Conservation (phyloP, 2,888 invertebrate genomes). For the Habroteleia sp. region DNA sequence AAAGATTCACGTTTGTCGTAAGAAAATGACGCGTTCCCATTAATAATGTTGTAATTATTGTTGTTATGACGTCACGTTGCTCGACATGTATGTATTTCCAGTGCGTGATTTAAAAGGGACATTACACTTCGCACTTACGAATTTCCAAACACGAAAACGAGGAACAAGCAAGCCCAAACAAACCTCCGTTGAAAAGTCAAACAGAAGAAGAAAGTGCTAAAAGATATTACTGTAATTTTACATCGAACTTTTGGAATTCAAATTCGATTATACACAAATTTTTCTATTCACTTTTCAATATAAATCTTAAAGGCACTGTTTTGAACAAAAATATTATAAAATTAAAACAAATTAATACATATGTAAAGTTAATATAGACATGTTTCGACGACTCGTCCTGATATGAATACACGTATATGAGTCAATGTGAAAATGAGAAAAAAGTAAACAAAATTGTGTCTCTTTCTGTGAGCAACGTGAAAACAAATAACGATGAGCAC, state of each 20-base stretch:
- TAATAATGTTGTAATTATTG: conserved; percentile 60
- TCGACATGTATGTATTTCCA: conserved; percentile 52
- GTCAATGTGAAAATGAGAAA: conserved; percentile 6
- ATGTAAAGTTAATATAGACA: conserved; percentile 36
- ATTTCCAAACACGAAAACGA: conserved; percentile 2
- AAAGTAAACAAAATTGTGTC: conserved; percentile 30
- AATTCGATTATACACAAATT: conserved; percentile 59
- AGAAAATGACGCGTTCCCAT: conserved; percentile 66
- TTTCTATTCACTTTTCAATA: conserved; percentile 63
- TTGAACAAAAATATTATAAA: conserved; percentile 24
- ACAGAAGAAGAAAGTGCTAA: conserved; percentile 56
- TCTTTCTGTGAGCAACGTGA: conserved; percentile 60
- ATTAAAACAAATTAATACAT: conserved; percentile 17
- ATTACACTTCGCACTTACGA: conserved; percentile 2
- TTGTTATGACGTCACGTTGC: conserved; percentile 64
- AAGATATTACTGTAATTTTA: conserved; percentile 63
- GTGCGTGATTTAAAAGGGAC: conserved; percentile 1
- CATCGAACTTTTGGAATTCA: conserved; percentile 61
- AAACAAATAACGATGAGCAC: conserved; percentile 24
- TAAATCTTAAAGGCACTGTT: conserved; percentile 43
- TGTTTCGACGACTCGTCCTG: conserved; percentile 37
- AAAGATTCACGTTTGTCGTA: conserved; percentile 75
- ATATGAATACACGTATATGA: conserved; percentile 31
- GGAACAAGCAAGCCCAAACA: conserved; percentile 1
- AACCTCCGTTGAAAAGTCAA: conserved; percentile 6